Evolutionary conservation across 64 coral and sea anemone genomes (phyloP), one percentile per base, ranked within the genome.

Genomic region (Platygyra sinensis): DNA sequence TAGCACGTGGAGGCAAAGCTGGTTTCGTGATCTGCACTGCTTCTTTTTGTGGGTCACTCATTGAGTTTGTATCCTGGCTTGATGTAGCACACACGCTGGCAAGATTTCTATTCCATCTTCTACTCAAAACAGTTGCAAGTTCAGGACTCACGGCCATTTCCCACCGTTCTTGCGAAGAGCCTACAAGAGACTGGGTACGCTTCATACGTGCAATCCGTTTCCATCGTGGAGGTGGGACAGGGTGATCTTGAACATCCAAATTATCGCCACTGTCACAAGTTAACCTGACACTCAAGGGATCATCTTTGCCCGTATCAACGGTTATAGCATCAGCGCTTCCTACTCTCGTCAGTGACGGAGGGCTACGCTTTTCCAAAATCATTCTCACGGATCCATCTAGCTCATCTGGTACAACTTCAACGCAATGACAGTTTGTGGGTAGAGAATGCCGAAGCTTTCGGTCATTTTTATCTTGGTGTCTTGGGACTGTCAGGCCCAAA

Each of bases 191-290:
- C 28, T 20, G 61, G 8, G 80, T 49, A 13, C 36, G 28, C 2
- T 31, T 62, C 38, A 83, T 39, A 42, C 81, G 81, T n/a, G 19
- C 24, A 16, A 71, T 27, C 20, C 36, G 62, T 15, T 72, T 85
- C 81, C 81, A 71, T 27, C 81, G 65, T 19, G 62, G 81, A 25
- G 81, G 81, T 22, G 81, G 81, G 22, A 85, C 63, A 4, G 81
- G 81, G 24, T 85, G 81, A 50, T 51, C 61, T 61, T 39, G 28
- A 32, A 42, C 8, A 11, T 62, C 60, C 31, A 67, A 19, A n/a
- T 39, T 24, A 18, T 20, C 30, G 22, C 18, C 57, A n/a, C 1
- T 24, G 20, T 69, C 65, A 10, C 24, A 10, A 11, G 0, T 6
- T n/a, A 10, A 24, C 10, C 65, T 11, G 20, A 27, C 0, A 69